phyloP scores from a whole-genome alignment of 2,113 vertebrate species.

The Gadus macrocephalus region DNA sequence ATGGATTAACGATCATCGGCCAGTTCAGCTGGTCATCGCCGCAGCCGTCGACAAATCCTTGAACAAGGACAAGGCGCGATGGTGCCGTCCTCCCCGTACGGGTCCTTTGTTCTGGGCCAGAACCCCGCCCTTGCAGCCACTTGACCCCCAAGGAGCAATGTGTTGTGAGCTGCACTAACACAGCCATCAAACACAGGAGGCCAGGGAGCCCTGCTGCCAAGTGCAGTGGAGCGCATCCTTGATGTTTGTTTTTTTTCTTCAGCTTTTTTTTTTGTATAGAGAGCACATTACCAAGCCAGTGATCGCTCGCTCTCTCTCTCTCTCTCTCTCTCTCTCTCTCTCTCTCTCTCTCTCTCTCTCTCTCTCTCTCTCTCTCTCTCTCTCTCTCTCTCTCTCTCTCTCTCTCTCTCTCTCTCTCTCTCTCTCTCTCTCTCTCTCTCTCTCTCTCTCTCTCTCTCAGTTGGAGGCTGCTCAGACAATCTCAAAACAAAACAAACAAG shows the following conservation, averaged over 20 bases:
- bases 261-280: conserved; percentile 4
- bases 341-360: too few relatives aligned
- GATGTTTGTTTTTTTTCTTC: conserved; percentile 45
- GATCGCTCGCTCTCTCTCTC: not conserved
- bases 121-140: conserved; percentile 15
- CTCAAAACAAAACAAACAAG: too few relatives aligned
- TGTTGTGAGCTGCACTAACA: conserved; percentile 39
- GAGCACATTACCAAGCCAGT: conserved; percentile 33
- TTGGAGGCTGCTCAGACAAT: too few relatives aligned
- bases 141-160: conserved; percentile 11
- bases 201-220: conserved; percentile 42
- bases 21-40: too few relatives aligned
- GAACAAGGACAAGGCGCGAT: not conserved
- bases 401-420: too few relatives aligned
- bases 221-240: conserved; percentile 43
- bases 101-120: not conserved
- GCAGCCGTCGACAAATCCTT: too few relatives aligned
- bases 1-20: too few relatives aligned
- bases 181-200: conserved; percentile 40
- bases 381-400: too few relatives aligned
- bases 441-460: too few relatives aligned
- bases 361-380: too few relatives aligned
- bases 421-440: too few relatives aligned
- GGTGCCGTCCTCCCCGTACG: not conserved
- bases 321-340: too few relatives aligned